These are phyloP conservation scores for Megaceryle torquata DNA, from an alignment of 2,113 vertebrate species.

Conservation along the genomic window DNA sequence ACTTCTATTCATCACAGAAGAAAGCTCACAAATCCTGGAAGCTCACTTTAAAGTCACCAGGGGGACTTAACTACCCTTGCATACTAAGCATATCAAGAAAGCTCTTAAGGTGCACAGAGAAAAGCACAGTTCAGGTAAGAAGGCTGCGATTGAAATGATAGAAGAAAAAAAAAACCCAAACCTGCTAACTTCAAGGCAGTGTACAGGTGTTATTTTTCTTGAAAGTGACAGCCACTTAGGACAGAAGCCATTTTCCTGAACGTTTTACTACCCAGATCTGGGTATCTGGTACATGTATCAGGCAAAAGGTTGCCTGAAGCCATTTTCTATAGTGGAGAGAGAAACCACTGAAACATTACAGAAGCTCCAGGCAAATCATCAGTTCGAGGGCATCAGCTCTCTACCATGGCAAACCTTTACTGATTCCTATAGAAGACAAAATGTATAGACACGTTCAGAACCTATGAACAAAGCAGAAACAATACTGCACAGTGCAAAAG, in stretches of 20 bases:
- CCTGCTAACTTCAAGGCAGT: not conserved
- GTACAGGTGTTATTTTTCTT: not conserved
- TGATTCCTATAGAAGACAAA: not conserved
- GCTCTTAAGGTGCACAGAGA: not conserved
- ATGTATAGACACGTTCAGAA: not conserved
- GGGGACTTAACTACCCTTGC: not conserved
- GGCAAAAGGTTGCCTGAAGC: not conserved
- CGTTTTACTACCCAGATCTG: not conserved
- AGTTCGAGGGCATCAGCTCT: not conserved
- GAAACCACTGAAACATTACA: not conserved
- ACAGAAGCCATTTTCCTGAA: not conserved
- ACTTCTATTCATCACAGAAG: not conserved
- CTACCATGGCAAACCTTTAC: not conserved
- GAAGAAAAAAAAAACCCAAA: not conserved
- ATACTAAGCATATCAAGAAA: not conserved
- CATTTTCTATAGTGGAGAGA: not conserved
- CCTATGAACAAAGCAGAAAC: not conserved
- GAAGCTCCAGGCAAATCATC: not conserved
- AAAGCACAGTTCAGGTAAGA: not conserved
- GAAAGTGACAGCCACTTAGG: not conserved
- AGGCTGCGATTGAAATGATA: not conserved
- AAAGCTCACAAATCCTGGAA: not conserved
- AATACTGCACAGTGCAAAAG: not conserved
- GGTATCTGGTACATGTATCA: not conserved
- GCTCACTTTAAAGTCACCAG: not conserved